A percentile compares a stretch with the other conserved stretches of the same genome.
These are phyloP conservation scores for Pocillopora grandis DNA, from an alignment of 92 coral and sea anemone genomes.

Conservation along the genomic window DNA sequence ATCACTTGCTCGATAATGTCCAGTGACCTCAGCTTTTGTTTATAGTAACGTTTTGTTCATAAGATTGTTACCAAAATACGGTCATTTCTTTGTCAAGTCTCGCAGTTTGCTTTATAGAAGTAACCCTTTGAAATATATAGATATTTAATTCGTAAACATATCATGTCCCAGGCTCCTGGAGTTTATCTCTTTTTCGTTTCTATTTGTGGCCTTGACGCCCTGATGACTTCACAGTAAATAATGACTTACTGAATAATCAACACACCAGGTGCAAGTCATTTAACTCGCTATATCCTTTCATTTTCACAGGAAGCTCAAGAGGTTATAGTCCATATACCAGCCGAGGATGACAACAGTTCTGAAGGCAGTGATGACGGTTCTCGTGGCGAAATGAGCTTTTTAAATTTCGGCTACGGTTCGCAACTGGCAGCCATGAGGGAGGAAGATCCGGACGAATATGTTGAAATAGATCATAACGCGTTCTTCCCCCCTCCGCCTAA, in stretches of 20 bases:
- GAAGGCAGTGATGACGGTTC: conserved; percentile 48
- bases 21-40: too few relatives aligned
- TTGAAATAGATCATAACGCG: conserved; percentile 30
- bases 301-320: conserved; percentile 72
- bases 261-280: neutral
- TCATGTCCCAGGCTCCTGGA: too few relatives aligned
- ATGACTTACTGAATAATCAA: neutral
- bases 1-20: too few relatives aligned
- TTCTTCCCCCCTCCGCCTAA: conserved; percentile 79
- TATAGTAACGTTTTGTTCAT: too few relatives aligned
- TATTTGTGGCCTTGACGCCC: too few relatives aligned
- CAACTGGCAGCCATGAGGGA: conserved; percentile 7
- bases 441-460: conserved; percentile 17
- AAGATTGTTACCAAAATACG: too few relatives aligned
- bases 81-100: too few relatives aligned
- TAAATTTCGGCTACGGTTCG: conserved; percentile 43
- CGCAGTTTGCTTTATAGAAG: too few relatives aligned
- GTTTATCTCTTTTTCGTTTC: too few relatives aligned
- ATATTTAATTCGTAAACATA: too few relatives aligned
- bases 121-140: too few relatives aligned
- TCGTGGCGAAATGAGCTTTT: conserved; percentile 21
- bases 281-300: neutral
- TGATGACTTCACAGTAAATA: neutral
- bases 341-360: conserved; percentile 59
- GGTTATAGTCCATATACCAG: conserved; percentile 48